Evolutionary conservation across 2,888 invertebrate species (phyloP), one percentile per base, ranked within the genome.

Genomic region (Synanthedon vespiformis): DNA sequence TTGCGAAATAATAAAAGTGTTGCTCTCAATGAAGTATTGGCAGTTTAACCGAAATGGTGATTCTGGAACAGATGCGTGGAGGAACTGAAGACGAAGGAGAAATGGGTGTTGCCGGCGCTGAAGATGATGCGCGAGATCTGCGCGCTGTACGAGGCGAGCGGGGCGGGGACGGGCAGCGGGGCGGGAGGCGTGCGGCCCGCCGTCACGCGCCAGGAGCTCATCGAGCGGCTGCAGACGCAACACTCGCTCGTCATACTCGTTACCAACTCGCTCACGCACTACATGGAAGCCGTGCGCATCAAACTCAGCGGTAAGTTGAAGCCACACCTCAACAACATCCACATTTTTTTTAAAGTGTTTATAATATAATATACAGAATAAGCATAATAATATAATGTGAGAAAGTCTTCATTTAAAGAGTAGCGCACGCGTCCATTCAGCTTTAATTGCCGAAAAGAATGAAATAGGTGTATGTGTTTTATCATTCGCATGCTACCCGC

Each of bases 61-160:
- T 34, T 10, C 10, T 34, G 10, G 55, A 48, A 1, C 57, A 88
- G 88, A 57, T 96, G 98, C 75, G 97, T 98, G n/a, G 96, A 96
- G 61, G 98, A 98, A 77, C 79, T 98, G 55, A 95, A 95, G 74
- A 92, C 91, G 52, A 92, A 92, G 48, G 95, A 95, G 65, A 92
- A 92, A 59, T 98, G 98, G 98, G 98, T 95, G 16, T 77, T 98
- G 64, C 98, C 98, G 1, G 97, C 98, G 4, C 85, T 98, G 58
- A 97, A 98, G 76, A 94, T 98, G 82, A 98, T 98, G 76, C 91
- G 95, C 40, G 98, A 98, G 79, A 98, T 98, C 61, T 98, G 98
- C 77, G 94, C 95, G 69, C 89, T 98, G 61, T 98, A 98, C 75
- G 98, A 98, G 88, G 92, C 94, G 48, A 92, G 91, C 62, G 90